Conservation (phyloP, 2,797 vertebrate genomes). For the Phalanger gymnotis region DNA sequence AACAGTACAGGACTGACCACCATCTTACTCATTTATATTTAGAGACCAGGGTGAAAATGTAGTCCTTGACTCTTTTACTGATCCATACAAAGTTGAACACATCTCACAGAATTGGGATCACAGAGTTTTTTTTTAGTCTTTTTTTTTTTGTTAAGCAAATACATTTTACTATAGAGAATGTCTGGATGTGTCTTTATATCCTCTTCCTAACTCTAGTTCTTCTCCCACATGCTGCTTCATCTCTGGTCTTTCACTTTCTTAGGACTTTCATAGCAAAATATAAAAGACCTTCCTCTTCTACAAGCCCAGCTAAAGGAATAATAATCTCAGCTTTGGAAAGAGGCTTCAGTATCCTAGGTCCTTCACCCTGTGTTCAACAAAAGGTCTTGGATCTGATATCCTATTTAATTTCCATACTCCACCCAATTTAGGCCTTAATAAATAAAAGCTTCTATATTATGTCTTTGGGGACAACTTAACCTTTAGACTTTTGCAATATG, state of each 20-base stretch:
- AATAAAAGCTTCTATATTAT: no score
- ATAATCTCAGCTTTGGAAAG: no score
- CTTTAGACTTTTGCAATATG: constrained; percentile 27
- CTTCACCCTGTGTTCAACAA: neutral
- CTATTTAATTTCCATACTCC: constrained; percentile 45
- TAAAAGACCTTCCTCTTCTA: constrained; percentile 37
- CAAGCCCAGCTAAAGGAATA: constrained; percentile 22
- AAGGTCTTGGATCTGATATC: constrained; percentile 36
- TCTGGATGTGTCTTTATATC: neutral
- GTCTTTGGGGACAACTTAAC: neutral
- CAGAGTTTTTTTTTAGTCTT: constrained; percentile 10
- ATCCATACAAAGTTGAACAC: neutral
- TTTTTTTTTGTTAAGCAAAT: constrained; percentile 13
- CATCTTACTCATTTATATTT: neutral
- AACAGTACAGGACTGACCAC: neutral
- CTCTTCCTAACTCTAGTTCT: neutral
- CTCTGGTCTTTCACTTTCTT: constrained; percentile 43
- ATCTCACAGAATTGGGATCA: neutral
- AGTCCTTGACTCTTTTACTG: neutral
- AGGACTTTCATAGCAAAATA: constrained; percentile 27
- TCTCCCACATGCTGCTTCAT: neutral
- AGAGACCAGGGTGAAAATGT: neutral
- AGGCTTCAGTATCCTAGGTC: no score
- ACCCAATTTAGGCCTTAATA: constrained; percentile 51
- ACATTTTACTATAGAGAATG: neutral